A percentile compares a stretch with the other conserved stretches of the same genome.
Conservation (phyloP, 2,113 vertebrate species). For the Gambusia affinis region DNA sequence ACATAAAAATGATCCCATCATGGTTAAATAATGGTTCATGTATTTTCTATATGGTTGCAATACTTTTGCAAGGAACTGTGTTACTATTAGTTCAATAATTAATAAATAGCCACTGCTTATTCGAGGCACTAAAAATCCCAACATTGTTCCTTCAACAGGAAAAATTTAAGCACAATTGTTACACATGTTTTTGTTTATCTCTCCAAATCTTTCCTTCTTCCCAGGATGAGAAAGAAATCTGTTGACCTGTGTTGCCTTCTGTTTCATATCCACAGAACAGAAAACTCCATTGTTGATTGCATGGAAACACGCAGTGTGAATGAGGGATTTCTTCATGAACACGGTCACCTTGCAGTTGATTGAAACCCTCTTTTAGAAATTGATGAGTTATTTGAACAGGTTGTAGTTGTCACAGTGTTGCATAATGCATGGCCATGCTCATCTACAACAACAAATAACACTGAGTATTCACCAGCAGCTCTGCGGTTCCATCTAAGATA, state of each 20-base stretch:
- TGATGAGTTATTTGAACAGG: conserved; percentile 25
- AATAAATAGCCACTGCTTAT: neutral
- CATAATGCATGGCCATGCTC: conserved; percentile 18
- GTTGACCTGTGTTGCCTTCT: neutral
- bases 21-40: neutral
- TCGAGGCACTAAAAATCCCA: neutral
- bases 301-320: conserved; percentile 10
- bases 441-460: conserved; percentile 9
- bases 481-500: neutral
- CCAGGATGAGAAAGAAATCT: neutral
- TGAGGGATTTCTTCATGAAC: conserved; percentile 20
- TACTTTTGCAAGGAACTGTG: neutral
- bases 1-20: neutral
- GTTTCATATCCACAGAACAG: neutral
- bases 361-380: conserved; percentile 22
- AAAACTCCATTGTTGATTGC: neutral
- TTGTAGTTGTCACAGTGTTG: conserved; percentile 9
- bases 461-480: neutral
- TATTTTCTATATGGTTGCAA: neutral
- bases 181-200: no score
- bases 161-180: neutral
- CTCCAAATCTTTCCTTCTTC: no score
- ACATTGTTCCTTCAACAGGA: neutral
- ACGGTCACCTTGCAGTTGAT: conserved; percentile 49
- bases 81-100: no score